Evolutionary conservation across 2,113 vertebrate species (phyloP).

Genomic region (Melanerpes formicivorus): DNA sequence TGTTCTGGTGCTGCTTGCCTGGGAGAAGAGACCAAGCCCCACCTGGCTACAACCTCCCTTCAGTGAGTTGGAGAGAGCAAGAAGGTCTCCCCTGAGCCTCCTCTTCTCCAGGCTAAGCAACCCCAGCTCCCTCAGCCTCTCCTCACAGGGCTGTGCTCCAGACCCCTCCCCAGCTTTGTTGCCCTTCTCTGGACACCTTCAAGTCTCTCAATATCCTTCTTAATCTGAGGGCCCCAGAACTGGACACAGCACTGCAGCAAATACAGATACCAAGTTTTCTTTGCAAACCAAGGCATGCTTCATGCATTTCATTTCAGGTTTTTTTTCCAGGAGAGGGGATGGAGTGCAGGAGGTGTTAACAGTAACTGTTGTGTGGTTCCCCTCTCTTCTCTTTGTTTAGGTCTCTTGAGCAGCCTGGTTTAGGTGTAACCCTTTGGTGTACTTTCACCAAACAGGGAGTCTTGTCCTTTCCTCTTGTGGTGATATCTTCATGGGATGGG

Average conservation of each 20-base stretch:
- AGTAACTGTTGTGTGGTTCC: background rate
- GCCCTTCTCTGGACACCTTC: too few species aligned
- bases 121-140: too few species aligned
- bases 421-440: background rate
- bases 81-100: too few species aligned
- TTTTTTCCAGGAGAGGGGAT: conserved; percentile 19
- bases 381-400: conserved; percentile 33
- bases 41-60: too few species aligned
- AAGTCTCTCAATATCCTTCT: too few species aligned
- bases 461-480: conserved; percentile 2
- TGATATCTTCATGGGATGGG: background rate
- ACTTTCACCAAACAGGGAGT: background rate
- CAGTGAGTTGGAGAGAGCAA: too few species aligned
- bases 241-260: conserved; percentile 4
- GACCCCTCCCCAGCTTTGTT: too few species aligned
- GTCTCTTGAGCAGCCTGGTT: background rate
- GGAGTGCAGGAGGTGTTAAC: conserved; percentile 46
- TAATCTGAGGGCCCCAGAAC: too few species aligned
- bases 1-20: too few species aligned
- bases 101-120: too few species aligned
- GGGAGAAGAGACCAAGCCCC: too few species aligned
- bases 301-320: conserved; percentile 70
- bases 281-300: conserved; percentile 72
- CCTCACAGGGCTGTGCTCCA: too few species aligned
- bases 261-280: conserved; percentile 74